A percentile compares a stretch with the other conserved stretches of the same genome.
phyloP scores from a whole-genome alignment of 1,140 invertebrate species.

The Mya arenaria region DNA sequence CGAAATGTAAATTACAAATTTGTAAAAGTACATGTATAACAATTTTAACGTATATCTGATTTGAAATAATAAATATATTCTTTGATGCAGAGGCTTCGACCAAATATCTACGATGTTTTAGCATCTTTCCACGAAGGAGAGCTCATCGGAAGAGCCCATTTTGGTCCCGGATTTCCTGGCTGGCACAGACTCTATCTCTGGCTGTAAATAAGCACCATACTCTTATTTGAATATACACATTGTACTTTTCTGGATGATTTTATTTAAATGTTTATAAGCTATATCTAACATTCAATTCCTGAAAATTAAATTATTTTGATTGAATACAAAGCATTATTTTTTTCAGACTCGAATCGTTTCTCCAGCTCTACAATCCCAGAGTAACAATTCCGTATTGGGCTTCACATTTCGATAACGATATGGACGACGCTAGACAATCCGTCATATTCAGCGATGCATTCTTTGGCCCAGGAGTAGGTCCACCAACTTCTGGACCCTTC shows the following conservation, averaged over 20 bases:
- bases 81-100: constrained; percentile 6
- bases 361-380: constrained; percentile 6
- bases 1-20: no score
- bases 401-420: constrained; percentile 67
- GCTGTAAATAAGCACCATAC: constrained; percentile 40
- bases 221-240: no score
- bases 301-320: no score
- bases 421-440: constrained; percentile 73
- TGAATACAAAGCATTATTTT: no score
- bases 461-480: constrained; percentile 78
- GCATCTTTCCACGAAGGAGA: neutral
- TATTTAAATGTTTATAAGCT: no score
- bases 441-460: constrained; percentile 73
- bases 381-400: constrained; percentile 78
- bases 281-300: no score
- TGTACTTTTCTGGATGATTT: no score
- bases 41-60: no score
- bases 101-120: constrained; percentile 25
- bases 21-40: no score
- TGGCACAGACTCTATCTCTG: constrained; percentile 45
- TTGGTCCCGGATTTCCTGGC: constrained; percentile 20
- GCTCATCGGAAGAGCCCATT: constrained; percentile 19
- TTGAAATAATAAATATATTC: no score
- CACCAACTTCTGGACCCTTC: constrained; percentile 76
- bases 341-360: constrained; percentile 30